Percentiles rank a stretch among this genome's conserved stretches.
Evolutionary conservation across 2,797 vertebrate species (phyloP).

Genomic region (Cephalopachus bancanus): DNA sequence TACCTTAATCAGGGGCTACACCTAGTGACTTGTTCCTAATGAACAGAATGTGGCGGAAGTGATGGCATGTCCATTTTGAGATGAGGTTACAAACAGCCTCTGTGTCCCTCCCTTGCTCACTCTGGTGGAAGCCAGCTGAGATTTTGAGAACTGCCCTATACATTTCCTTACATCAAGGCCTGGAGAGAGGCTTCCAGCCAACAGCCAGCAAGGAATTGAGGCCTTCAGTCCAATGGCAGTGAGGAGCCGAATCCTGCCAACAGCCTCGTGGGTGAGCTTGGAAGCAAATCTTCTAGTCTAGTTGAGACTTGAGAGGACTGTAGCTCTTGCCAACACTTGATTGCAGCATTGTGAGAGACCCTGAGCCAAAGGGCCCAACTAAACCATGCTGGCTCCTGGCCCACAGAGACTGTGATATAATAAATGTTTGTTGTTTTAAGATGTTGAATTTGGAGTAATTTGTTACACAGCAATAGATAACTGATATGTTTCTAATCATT

Average conservation of each 20-base stretch:
- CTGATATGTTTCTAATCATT: neutral
- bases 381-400: neutral
- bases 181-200: neutral
- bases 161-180: neutral
- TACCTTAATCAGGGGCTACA: neutral
- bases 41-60: neutral
- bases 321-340: neutral
- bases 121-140: neutral
- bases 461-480: conserved; percentile 36
- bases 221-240: neutral
- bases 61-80: neutral
- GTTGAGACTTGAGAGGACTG: neutral
- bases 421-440: conserved; percentile 46
- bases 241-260: conserved; percentile 33
- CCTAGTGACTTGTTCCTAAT: neutral
- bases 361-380: conserved; percentile 18
- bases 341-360: neutral
- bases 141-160: neutral
- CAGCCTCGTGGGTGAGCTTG: conserved; percentile 25
- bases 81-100: neutral
- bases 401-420: neutral
- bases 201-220: conserved; percentile 22
- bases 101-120: neutral
- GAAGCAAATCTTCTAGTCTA: neutral
- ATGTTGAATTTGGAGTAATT: neutral